Conservation (phyloP, 2,888 invertebrate species). For the Griposia aprilina region DNA sequence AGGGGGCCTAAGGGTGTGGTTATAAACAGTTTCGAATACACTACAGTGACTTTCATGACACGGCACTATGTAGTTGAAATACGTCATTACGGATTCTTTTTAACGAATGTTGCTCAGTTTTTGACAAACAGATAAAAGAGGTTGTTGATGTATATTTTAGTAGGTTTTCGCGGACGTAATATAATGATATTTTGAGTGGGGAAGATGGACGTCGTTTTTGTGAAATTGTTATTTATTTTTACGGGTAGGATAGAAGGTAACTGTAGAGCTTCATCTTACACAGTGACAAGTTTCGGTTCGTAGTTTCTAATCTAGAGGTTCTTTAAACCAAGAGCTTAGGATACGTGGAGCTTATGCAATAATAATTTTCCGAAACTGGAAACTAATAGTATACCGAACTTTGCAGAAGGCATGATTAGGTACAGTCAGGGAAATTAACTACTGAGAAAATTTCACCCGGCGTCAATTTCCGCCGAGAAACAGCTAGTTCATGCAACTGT, state of each 20-base stretch:
- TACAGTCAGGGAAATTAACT: background rate
- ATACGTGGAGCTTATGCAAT: background rate
- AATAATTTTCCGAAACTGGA: background rate
- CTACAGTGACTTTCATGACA: constrained; percentile 44
- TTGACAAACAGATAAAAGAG: constrained; percentile 44
- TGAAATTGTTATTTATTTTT: background rate
- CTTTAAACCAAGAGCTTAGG: constrained; percentile 6
- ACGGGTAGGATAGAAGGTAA: background rate
- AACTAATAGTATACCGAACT: background rate
- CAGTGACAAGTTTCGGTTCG: background rate
- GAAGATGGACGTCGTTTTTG: constrained; percentile 1
- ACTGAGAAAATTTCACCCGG: background rate
- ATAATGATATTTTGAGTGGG: constrained; percentile 32
- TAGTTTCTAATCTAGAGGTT: background rate
- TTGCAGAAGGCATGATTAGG: background rate
- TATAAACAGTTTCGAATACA: constrained; percentile 66
- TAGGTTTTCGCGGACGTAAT: constrained; percentile 1
- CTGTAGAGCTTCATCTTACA: background rate
- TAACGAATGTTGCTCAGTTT: constrained; percentile 65
- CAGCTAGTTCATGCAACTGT: background rate
- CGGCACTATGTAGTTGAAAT: constrained; percentile 47
- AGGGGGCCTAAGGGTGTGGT: constrained; percentile 72
- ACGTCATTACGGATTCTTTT: constrained; percentile 64
- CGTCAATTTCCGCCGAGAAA: background rate
- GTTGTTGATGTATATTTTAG: constrained; percentile 28